These are phyloP conservation scores for Mechanitis mazaeus DNA, from an alignment of 2,888 invertebrate species.

Conservation along the genomic window DNA sequence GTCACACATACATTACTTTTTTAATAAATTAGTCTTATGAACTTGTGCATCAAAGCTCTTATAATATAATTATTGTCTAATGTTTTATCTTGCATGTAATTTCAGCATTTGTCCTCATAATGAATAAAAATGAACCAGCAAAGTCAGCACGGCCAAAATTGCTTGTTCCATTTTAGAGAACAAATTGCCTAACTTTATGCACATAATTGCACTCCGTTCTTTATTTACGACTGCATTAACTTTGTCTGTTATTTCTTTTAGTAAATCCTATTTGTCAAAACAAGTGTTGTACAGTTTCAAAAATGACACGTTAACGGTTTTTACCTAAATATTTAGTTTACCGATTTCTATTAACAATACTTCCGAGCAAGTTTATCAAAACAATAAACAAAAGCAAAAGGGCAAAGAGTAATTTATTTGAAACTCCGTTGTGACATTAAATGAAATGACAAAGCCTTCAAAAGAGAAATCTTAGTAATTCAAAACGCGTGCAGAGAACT, in stretches of 20 bases:
- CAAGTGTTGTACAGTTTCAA: background rate
- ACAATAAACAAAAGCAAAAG: slow-evolving; percentile 6
- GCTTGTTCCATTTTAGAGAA: slow-evolving; percentile 6
- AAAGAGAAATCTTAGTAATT: slow-evolving; percentile 41
- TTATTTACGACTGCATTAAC: slow-evolving; percentile 7
- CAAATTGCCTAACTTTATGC: slow-evolving; percentile 7
- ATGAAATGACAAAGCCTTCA: slow-evolving; percentile 28
- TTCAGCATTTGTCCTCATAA: slow-evolving; percentile 4
- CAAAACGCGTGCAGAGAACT: slow-evolving; percentile 45
- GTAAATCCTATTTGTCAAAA: background rate
- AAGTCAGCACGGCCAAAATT: slow-evolving; percentile 5
- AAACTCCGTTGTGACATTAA: slow-evolving; percentile 27
- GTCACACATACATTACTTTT: too few species aligned
- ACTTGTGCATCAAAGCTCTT: too few species aligned
- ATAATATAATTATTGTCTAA: too few species aligned
- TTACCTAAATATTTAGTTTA: slow-evolving; percentile 3
- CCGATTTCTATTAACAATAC: slow-evolving; percentile 2
- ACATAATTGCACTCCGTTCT: slow-evolving; percentile 6
- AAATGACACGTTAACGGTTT: background rate
- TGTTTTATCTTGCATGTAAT: background rate
- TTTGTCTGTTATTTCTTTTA: slow-evolving; percentile 2
- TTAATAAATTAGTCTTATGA: too few species aligned
- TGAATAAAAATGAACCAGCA: slow-evolving; percentile 5
- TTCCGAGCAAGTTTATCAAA: background rate
- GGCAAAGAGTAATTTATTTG: slow-evolving; percentile 16